phyloP scores from a whole-genome alignment of 2,888 invertebrate genomes.

The Chymomyza fuscimana region DNA sequence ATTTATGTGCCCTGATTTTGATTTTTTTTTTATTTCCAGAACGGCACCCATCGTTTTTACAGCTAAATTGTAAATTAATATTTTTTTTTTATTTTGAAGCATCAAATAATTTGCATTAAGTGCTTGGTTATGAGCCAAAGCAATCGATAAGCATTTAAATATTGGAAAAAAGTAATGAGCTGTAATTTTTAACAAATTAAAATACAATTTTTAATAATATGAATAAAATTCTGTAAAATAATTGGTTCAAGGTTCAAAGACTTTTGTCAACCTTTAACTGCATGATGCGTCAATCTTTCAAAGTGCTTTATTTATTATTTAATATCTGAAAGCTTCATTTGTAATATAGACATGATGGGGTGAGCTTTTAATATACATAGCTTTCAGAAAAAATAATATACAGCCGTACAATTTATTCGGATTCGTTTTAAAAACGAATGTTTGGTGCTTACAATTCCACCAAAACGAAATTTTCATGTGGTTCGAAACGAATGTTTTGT shows the following conservation, averaged over 20 bases:
- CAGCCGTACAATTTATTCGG: too few species aligned
- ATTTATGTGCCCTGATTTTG: slow-evolving; percentile 44
- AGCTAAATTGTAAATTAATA: slow-evolving; percentile 32
- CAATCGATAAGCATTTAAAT: slow-evolving; percentile 23
- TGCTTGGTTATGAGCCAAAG: neutral
- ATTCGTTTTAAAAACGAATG: too few species aligned
- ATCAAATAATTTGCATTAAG: slow-evolving; percentile 23
- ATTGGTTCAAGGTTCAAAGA: neutral
- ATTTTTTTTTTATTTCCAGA: slow-evolving; percentile 7
- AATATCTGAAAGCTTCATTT: too few species aligned
- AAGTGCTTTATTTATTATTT: too few species aligned
- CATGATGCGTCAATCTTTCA: too few species aligned
- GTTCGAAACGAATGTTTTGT: too few species aligned
- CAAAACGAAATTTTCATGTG: too few species aligned
- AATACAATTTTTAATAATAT: neutral
- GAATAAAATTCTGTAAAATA: neutral
- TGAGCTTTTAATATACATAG: too few species aligned
- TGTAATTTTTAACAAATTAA: neutral
- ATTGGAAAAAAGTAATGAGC: slow-evolving; percentile 11
- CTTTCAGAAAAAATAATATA: too few species aligned
- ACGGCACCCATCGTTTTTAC: neutral
- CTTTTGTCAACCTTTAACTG: neutral
- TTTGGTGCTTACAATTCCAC: too few species aligned
- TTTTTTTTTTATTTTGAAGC: slow-evolving; percentile 24
- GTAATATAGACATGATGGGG: too few species aligned